phyloP scores from a whole-genome alignment of 2,797 vertebrate genomes.

The Falco biarmicus region DNA sequence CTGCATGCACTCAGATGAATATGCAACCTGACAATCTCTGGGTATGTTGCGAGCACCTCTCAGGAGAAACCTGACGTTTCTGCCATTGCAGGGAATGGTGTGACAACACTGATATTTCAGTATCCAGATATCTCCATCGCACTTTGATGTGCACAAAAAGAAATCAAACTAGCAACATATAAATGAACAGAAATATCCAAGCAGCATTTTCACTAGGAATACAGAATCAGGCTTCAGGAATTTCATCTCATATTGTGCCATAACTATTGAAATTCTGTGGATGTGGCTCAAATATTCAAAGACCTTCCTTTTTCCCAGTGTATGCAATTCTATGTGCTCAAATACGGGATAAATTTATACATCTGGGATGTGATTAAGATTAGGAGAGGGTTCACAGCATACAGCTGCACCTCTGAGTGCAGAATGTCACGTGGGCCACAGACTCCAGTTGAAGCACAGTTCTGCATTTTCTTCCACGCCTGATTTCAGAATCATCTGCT shows the following conservation, averaged over 20 bases:
- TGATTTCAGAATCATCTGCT: background rate
- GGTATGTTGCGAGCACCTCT: accelerated
- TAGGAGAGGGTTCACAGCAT: background rate
- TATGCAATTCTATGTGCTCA: background rate
- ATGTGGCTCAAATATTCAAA: background rate
- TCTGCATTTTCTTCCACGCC: background rate
- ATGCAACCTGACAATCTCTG: background rate
- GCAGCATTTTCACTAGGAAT: background rate
- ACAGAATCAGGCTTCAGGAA: background rate
- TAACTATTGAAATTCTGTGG: background rate
- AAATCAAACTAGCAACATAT: background rate
- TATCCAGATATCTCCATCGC: background rate
- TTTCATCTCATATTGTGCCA: background rate
- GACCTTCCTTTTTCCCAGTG: accelerated
- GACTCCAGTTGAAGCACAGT: background rate
- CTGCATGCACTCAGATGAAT: background rate
- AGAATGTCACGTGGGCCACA: accelerated
- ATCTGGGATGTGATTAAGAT: background rate
- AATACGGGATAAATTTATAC: background rate
- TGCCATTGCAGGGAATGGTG: background rate
- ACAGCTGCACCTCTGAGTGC: background rate
- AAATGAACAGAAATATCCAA: background rate
- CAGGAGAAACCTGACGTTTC: background rate
- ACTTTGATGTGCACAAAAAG: background rate
- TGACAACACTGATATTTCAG: background rate